Percentiles rank a stretch among this genome's conserved stretches.
Conservation (phyloP, 2,888 invertebrate species). For the Phrixothrix hirtus region DNA sequence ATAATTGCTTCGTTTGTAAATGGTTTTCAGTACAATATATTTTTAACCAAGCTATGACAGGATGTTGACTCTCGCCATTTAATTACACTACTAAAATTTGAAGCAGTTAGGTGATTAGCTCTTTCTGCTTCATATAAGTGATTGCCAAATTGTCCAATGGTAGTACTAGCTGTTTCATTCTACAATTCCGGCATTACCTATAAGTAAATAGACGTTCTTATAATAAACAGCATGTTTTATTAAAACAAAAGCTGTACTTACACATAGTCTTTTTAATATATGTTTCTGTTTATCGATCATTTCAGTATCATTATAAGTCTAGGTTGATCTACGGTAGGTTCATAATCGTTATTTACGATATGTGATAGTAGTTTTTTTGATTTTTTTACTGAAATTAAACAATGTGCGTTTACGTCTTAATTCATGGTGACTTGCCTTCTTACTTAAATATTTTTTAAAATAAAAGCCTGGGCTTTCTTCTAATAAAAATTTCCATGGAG, state of each 20-base stretch:
- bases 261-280: background rate
- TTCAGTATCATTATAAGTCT: background rate
- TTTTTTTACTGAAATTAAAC: background rate
- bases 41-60: constrained; percentile 1
- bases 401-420: background rate
- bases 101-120: background rate
- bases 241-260: background rate
- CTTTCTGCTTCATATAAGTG: background rate
- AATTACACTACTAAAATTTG: background rate
- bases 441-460: background rate
- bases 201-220: background rate
- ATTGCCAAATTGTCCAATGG: constrained; percentile 4
- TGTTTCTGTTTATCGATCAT: background rate
- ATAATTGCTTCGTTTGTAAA: background rate
- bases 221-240: background rate
- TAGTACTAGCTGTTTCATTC: background rate
- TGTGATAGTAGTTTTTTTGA: background rate
- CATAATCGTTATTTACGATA: background rate
- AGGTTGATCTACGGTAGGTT: background rate
- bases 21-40: background rate
- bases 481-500: background rate
- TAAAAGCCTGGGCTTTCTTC: background rate
- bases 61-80: background rate
- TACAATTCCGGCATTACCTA: background rate
- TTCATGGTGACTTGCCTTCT: background rate